Conservation (phyloP, 2,113 vertebrate species). For the Shinisaurus crocodilurus region DNA sequence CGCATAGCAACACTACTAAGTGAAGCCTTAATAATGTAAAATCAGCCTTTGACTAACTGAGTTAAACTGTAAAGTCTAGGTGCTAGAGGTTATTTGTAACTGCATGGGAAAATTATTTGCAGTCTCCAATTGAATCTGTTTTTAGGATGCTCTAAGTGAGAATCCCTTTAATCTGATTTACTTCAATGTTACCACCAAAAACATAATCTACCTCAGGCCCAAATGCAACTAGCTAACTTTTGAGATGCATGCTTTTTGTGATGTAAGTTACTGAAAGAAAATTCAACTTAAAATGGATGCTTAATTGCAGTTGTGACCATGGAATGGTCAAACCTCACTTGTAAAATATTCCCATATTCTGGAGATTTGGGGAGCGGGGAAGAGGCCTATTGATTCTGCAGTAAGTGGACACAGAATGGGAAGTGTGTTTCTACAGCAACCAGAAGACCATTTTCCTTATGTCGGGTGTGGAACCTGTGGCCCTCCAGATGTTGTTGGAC, state of each 20-base stretch:
- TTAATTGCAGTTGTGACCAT: conserved; percentile 17
- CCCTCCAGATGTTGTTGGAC: too few relatives aligned
- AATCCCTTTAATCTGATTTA: not conserved
- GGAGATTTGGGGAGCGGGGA: not conserved
- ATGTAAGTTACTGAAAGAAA: conserved; percentile 20
- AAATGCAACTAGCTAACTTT: not conserved
- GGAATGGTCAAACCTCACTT: conserved; percentile 30
- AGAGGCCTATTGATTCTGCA: not conserved
- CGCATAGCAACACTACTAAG: not conserved
- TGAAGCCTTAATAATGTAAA: not conserved
- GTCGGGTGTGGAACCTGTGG: too few relatives aligned
- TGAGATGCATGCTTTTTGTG: not conserved
- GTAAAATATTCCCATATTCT: conserved; percentile 26
- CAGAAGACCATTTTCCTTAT: conserved; percentile 33
- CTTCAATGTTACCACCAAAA: conserved; percentile 2
- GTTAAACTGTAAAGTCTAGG: not conserved
- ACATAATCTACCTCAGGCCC: conserved; percentile 1
- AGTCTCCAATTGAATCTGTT: not conserved
- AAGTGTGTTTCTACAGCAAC: conserved; percentile 46
- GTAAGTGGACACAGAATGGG: conserved; percentile 28
- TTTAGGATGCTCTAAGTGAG: not conserved
- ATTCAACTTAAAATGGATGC: conserved; percentile 33
- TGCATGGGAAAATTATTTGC: not conserved
- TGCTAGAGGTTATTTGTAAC: not conserved
- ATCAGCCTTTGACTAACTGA: not conserved